phyloP scores from a whole-genome alignment of 2,797 vertebrate genomes.

The Myotis findleyi region DNA sequence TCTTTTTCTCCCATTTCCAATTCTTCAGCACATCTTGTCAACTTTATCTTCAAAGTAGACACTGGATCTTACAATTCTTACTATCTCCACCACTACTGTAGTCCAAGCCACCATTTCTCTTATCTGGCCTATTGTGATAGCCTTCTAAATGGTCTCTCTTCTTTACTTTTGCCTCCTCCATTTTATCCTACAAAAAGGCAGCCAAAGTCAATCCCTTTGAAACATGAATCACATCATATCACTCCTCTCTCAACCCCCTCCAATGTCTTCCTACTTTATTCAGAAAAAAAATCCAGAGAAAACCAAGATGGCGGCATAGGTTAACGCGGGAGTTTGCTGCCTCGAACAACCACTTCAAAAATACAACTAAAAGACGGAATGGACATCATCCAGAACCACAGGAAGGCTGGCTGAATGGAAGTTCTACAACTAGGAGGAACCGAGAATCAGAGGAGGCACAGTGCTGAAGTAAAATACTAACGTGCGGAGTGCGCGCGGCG shows the following conservation, averaged over 20 bases:
- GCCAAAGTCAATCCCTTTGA: neutral
- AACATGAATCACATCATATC: neutral
- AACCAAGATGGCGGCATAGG: no score
- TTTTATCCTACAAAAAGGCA: neutral
- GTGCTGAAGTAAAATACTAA: no score
- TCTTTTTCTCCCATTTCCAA: constrained; percentile 12
- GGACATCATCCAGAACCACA: no score
- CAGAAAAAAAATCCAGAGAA: neutral
- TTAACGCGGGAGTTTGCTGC: no score
- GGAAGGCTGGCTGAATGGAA: no score
- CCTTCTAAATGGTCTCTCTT: neutral
- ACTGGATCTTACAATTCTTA: neutral
- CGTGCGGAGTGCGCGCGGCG: no score
- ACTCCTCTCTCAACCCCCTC: neutral
- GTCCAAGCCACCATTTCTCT: neutral
- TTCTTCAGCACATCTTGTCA: neutral
- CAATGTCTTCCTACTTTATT: neutral
- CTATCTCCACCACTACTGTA: neutral
- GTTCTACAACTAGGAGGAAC: no score
- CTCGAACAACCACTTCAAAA: no score
- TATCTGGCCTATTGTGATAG: neutral
- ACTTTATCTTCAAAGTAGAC: neutral
- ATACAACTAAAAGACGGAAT: no score
- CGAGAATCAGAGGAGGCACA: no score
- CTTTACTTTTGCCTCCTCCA: neutral